Conservation (phyloP, 2,113 vertebrate species). For the Orientallactaga bullata region DNA sequence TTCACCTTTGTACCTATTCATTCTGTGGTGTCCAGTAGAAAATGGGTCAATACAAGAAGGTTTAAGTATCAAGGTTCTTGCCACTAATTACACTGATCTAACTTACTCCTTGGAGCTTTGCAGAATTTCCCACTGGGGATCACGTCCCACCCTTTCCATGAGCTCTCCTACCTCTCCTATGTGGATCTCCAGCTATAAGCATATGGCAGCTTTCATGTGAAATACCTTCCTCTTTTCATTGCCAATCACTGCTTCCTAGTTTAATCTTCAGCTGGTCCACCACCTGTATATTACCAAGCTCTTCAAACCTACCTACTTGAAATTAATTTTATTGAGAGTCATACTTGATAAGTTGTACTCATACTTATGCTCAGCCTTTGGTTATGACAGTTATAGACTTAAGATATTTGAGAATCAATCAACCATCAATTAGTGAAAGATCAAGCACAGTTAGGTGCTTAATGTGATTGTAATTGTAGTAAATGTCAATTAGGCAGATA, state of each 20-base stretch:
- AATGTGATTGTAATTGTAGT: background rate
- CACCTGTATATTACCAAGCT: accelerated
- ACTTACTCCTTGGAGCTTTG: background rate
- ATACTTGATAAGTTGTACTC: background rate
- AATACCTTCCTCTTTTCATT: background rate
- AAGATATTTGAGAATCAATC: background rate
- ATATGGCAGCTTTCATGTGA: background rate
- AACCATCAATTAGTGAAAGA: background rate
- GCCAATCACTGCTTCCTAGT: accelerated
- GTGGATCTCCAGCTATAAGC: background rate
- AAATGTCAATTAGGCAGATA: background rate
- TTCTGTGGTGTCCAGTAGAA: background rate
- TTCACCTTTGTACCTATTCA: background rate
- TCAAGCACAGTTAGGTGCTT: background rate
- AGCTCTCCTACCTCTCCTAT: background rate
- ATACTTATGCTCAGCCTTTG: accelerated
- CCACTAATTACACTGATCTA: background rate
- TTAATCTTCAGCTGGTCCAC: background rate
- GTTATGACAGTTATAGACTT: accelerated
- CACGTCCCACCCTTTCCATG: background rate
- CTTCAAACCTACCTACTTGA: background rate
- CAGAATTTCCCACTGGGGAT: background rate
- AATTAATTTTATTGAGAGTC: background rate
- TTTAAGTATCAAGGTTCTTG: background rate
- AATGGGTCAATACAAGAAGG: background rate